Evolutionary conservation across 2,888 invertebrate species (phyloP).

Genomic region (Ichneumoninae sp.): DNA sequence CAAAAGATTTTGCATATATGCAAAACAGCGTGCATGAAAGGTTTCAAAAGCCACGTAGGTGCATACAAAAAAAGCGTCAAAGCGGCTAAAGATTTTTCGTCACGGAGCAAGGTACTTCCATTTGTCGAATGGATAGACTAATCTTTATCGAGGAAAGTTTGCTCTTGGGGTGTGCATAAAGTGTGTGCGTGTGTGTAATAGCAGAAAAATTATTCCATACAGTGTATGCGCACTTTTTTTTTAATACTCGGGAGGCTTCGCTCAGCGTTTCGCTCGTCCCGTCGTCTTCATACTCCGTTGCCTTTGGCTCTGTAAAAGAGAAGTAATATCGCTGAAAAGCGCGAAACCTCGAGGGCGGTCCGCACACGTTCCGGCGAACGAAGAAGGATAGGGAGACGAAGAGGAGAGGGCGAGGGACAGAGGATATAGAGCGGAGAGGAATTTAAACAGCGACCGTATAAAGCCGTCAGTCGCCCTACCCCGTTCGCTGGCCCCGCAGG

Average conservation of each 20-base stretch:
- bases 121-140: neutral
- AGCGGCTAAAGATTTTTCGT: neutral
- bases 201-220: too few species aligned
- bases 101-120: neutral
- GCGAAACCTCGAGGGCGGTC: slow-evolving; percentile 7
- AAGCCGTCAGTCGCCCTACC: neutral
- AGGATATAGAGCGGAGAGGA: neutral
- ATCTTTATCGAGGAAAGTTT: neutral
- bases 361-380: neutral
- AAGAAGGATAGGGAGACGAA: neutral
- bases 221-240: neutral
- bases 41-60: neutral
- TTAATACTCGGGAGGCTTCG: neutral
- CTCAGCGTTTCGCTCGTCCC: slow-evolving; percentile 10
- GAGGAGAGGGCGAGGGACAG: neutral
- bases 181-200: too few species aligned
- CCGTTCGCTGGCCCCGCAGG: slow-evolving; percentile 12
- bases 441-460: slow-evolving; percentile 20
- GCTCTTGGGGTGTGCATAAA: too few species aligned
- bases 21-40: neutral
- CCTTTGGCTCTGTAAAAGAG: slow-evolving; percentile 17
- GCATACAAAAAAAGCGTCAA: neutral
- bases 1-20: neutral
- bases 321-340: slow-evolving; percentile 24
- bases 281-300: slow-evolving; percentile 2